Evolutionary conservation across 2,113 vertebrate genomes (phyloP).

Genomic region (Notothenia coriiceps): DNA sequence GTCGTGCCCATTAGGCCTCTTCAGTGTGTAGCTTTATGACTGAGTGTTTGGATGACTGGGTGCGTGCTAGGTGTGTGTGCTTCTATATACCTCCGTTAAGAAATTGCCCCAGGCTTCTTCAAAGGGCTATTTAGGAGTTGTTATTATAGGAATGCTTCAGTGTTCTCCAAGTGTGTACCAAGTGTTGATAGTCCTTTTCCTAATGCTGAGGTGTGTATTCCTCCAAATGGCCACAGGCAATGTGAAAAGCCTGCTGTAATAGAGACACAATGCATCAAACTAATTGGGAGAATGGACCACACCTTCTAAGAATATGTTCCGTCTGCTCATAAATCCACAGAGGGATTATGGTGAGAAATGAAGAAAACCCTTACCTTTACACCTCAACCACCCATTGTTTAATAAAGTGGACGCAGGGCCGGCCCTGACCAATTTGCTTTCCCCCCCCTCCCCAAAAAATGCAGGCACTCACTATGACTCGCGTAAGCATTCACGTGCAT

Average conservation of each 20-base stretch:
- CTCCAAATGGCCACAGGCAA: not conserved
- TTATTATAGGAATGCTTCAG: not conserved
- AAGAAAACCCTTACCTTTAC: too few relatives aligned
- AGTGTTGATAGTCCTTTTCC: not conserved
- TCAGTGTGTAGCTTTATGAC: not conserved
- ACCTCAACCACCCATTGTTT: not conserved
- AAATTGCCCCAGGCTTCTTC: not conserved
- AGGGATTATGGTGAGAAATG: not conserved
- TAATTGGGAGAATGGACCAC: not conserved
- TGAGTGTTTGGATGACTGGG: not conserved
- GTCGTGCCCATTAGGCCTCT: too few relatives aligned
- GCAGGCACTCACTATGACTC: too few relatives aligned
- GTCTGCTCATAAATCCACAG: not conserved
- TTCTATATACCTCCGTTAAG: not conserved
- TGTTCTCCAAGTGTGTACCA: not conserved
- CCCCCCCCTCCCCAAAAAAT: too few relatives aligned
- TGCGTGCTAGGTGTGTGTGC: not conserved
- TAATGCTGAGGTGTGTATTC: not conserved
- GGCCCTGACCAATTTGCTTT: too few relatives aligned
- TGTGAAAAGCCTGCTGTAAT: not conserved
- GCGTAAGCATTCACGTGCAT: too few relatives aligned
- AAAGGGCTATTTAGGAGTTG: not conserved
- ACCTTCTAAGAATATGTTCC: not conserved
- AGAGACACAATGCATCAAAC: not conserved
- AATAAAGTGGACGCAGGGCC: not conserved